Evolutionary conservation across 1,140 invertebrate species (phyloP).

Genomic region (Potamilus streckersoni): DNA sequence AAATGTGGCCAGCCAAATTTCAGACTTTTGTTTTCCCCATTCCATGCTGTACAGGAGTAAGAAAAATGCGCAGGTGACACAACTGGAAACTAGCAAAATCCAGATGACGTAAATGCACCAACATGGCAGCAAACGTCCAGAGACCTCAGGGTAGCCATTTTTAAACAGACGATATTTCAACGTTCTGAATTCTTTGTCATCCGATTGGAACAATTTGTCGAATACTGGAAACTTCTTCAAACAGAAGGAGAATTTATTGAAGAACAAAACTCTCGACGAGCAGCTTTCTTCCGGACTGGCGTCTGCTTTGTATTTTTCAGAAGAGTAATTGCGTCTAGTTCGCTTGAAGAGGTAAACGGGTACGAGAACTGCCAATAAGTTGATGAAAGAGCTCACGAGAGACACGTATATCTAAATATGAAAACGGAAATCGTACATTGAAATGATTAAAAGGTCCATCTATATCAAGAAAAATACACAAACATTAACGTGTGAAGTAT

Average conservation of each 20-base stretch:
- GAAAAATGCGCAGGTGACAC: constrained; percentile 42
- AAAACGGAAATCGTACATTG: constrained; percentile 13
- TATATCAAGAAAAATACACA: background rate
- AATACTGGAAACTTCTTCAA: constrained; percentile 14
- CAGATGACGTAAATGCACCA: constrained; percentile 49
- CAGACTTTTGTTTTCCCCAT: constrained; percentile 55
- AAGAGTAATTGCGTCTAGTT: constrained; percentile 5
- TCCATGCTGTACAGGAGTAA: constrained; percentile 54
- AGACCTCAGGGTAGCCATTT: constrained; percentile 26
- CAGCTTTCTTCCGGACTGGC: constrained; percentile 15
- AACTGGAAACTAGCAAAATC: constrained; percentile 36
- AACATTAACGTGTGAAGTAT: background rate
- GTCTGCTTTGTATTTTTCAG: background rate
- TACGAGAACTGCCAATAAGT: constrained; percentile 30
- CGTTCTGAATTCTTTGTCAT: constrained; percentile 23
- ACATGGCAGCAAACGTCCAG: constrained; percentile 40
- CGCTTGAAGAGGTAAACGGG: constrained; percentile 45
- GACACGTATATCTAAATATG: constrained; percentile 33
- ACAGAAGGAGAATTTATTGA: constrained; percentile 3
- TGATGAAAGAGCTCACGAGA: constrained; percentile 30
- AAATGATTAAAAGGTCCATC: constrained; percentile 5
- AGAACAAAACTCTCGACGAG: constrained; percentile 21
- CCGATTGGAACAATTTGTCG: constrained; percentile 10
- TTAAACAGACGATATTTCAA: constrained; percentile 31
- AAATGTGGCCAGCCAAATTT: constrained; percentile 54